Evolutionary conservation across 2,113 vertebrate genomes (phyloP), one percentile per base, ranked within the genome.

Genomic region (Pluvialis apricaria): DNA sequence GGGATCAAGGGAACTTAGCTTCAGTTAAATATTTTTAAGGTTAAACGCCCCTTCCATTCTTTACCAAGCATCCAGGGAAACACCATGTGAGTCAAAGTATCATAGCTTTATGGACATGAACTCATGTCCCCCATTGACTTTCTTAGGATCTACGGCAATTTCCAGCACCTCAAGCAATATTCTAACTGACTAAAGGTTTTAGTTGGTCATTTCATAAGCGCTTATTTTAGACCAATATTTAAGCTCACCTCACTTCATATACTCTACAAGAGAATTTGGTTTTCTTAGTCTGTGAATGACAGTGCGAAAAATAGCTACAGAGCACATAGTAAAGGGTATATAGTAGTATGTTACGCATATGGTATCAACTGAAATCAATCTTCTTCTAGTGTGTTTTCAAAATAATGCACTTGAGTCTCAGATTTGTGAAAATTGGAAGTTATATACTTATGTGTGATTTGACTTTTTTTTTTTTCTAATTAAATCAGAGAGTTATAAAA

Each of bases 41-140:
- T 47, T 1, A 0, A 83, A 47, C 21, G 9, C 32, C 31, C 54
- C 36, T 60, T 72, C 61, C 26, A 32, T 62, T 79, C 61, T 58
- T 79, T 32, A 91, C 26, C 52, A 86, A 68, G 15, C n/a, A 79
- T 2, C 32, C 36, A 32, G n/a, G 25, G 31, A 60, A 92, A 73
- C 20, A 61, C 2, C 1, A 8, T 8, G 26, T 13, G 8, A 47
- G 8, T 10, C 34, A 21, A 83, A 6, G 1, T 25, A 17, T 17
- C 42, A 22, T 2, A 54, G 32, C 18, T 51, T 45, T 66, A 55
- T 6, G 29, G 42, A 51, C 38, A 90, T 52, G 38, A 76, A 9
- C 18, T 86, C 40, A 26, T 3, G 4, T 4, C 3, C 36, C 13
- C 12, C 29, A 20, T 0, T 66, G 36, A 73, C 28, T 25, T 80